Conservation (phyloP, 1,140 invertebrate species). For the Zaprionus ornatus region DNA sequence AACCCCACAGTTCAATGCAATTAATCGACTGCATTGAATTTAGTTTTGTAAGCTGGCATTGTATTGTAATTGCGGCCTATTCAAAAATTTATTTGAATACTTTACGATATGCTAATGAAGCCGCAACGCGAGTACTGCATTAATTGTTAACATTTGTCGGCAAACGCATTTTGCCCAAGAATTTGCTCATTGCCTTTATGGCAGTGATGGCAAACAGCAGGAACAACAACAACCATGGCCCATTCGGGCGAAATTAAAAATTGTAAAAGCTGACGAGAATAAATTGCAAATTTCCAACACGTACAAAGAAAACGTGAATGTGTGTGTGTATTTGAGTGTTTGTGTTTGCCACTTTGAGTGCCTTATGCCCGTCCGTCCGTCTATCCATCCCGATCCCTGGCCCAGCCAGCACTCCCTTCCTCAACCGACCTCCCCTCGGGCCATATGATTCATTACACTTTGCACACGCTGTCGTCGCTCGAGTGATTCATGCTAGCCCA, state of each 20-base stretch:
- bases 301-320: slow-evolving; percentile 38
- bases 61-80: neutral
- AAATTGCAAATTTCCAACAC: slow-evolving; percentile 69
- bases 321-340: slow-evolving; percentile 5
- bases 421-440: slow-evolving; percentile 1
- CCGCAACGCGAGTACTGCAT: slow-evolving; percentile 8
- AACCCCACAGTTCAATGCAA: slow-evolving; percentile 15
- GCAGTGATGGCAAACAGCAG: slow-evolving; percentile 6
- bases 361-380: slow-evolving; percentile 9
- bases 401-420: slow-evolving; percentile 17
- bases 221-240: neutral
- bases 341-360: slow-evolving; percentile 31
- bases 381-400: neutral
- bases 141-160: slow-evolving; percentile 40
- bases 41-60: slow-evolving; percentile 29
- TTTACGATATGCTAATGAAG: slow-evolving; percentile 34
- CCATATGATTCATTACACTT: slow-evolving; percentile 66
- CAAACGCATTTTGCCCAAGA: slow-evolving; percentile 30
- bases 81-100: slow-evolving; percentile 42
- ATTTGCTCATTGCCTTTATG: slow-evolving; percentile 18
- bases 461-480: slow-evolving; percentile 49
- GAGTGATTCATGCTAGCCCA: slow-evolving; percentile 61
- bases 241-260: slow-evolving; percentile 25
- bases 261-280: slow-evolving; percentile 41
- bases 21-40: slow-evolving; percentile 28